Evolutionary conservation across 2,888 invertebrate species (phyloP).

Genomic region (Leptopterna dolabrata): DNA sequence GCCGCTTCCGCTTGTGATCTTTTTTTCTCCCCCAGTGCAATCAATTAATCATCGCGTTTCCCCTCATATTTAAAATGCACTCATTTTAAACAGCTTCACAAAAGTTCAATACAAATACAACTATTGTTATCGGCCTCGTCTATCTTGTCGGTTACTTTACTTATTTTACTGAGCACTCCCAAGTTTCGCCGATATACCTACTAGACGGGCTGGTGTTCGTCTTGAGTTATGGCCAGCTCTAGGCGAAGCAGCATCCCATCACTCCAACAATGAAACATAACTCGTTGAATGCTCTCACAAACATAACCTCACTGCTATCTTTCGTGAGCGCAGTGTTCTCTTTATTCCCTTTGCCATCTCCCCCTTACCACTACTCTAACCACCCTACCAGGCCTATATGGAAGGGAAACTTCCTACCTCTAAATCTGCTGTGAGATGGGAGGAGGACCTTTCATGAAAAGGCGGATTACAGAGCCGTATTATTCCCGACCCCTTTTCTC

Average conservation of each 20-base stretch:
- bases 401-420: not conserved
- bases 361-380: not conserved
- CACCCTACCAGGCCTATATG: not conserved
- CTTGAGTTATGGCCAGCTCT: not conserved
- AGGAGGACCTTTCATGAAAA: conserved; percentile 46
- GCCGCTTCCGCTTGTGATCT: no score
- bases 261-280: not conserved
- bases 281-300: not conserved
- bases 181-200: no score
- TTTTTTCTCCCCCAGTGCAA: no score
- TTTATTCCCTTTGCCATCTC: not conserved
- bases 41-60: no score
- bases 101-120: no score
- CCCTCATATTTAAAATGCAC: no score
- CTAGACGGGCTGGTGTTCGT: not conserved
- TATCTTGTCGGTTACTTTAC: no score
- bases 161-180: no score
- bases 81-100: no score
- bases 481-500: conserved; percentile 40
- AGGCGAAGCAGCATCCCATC: not conserved
- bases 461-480: conserved; percentile 42
- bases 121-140: no score
- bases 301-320: not conserved
- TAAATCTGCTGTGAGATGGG: not conserved
- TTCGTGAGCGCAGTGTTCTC: not conserved